phyloP scores from a whole-genome alignment of 2,797 vertebrate genomes.

The Myripristis jacobus region DNA sequence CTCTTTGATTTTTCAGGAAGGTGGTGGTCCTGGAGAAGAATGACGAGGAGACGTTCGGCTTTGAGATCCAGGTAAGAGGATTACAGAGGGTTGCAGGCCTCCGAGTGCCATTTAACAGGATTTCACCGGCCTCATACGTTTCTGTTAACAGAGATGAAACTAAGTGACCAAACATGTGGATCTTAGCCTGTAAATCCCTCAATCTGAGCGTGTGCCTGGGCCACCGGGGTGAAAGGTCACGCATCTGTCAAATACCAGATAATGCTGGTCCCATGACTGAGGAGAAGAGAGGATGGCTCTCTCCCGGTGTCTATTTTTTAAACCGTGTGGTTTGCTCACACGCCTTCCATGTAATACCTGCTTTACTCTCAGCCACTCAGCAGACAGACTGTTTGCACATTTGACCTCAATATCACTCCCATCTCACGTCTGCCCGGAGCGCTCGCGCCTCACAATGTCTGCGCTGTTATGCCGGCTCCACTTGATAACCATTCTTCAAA shows the following conservation, averaged over 20 bases:
- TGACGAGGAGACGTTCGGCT: slow-evolving; percentile 92
- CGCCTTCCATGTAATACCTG: slow-evolving; percentile 49
- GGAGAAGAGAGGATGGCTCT: slow-evolving; percentile 9
- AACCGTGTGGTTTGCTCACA: slow-evolving; percentile 63
- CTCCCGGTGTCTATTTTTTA: slow-evolving; percentile 51
- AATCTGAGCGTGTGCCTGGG: slow-evolving; percentile 39
- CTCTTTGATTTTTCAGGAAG: slow-evolving; percentile 82
- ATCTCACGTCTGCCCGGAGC: slow-evolving; percentile 26
- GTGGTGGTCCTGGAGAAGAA: slow-evolving; percentile 90
- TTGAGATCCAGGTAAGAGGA: slow-evolving; percentile 95
- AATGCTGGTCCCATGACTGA: slow-evolving; percentile 61
- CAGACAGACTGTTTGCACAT: slow-evolving; percentile 36
- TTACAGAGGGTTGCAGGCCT: neutral
- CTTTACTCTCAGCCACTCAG: slow-evolving; percentile 4
- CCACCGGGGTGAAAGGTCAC: slow-evolving; percentile 40
- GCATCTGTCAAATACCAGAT: slow-evolving; percentile 12
- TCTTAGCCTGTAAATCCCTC: slow-evolving; percentile 40
- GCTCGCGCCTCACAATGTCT: slow-evolving; percentile 19
- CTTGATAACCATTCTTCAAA: slow-evolving; percentile 35
- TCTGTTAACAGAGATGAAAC: slow-evolving; percentile 20
- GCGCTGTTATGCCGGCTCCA: slow-evolving; percentile 23
- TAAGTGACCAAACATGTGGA: slow-evolving; percentile 1
- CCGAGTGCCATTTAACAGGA: slow-evolving; percentile 41
- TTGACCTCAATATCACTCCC: slow-evolving; percentile 39
- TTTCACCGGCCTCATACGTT: slow-evolving; percentile 14